A percentile compares a stretch with the other conserved stretches of the same genome.
Evolutionary conservation across 2,888 invertebrate genomes (phyloP).

Genomic region (Calameuta idolon): DNA sequence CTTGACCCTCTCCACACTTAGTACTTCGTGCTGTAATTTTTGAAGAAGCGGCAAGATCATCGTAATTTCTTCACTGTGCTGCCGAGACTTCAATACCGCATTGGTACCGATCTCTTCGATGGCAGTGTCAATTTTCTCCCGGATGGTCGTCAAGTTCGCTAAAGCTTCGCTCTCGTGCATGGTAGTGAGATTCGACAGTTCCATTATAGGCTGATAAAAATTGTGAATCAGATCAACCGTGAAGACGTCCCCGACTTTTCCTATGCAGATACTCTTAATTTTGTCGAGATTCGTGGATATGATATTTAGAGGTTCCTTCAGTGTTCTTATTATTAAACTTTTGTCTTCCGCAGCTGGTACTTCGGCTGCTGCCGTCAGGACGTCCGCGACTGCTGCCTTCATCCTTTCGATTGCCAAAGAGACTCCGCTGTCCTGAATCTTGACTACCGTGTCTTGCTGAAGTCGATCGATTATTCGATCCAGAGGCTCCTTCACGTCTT

Average conservation of each 20-base stretch:
- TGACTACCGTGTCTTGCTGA: slow-evolving; percentile 20
- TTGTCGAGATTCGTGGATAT: slow-evolving; percentile 16
- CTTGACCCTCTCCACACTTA: slow-evolving; percentile 13
- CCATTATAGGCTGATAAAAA: slow-evolving; percentile 22
- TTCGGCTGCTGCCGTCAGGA: slow-evolving; percentile 13
- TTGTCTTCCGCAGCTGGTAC: slow-evolving; percentile 8
- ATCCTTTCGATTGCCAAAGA: slow-evolving; percentile 19
- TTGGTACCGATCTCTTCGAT: slow-evolving; percentile 14
- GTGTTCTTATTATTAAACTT: slow-evolving; percentile 14
- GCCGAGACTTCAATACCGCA: slow-evolving; percentile 14
- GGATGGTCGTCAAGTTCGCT: slow-evolving; percentile 12
- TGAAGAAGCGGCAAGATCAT: slow-evolving; percentile 18
- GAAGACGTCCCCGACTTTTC: slow-evolving; percentile 21
- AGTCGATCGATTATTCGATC: slow-evolving; percentile 19
- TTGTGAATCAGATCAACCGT: slow-evolving; percentile 20
- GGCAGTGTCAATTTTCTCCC: slow-evolving; percentile 13
- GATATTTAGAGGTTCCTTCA: slow-evolving; percentile 6
- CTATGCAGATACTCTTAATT: slow-evolving; percentile 15
- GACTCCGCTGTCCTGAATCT: slow-evolving; percentile 23
- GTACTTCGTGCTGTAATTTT: slow-evolving; percentile 14
- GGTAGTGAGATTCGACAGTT: slow-evolving; percentile 17
- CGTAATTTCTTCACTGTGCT: slow-evolving; percentile 22
- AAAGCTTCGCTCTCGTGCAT: slow-evolving; percentile 19
- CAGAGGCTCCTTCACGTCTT: slow-evolving; percentile 23
- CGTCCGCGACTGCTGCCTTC: slow-evolving; percentile 16